Evolutionary conservation across 2,797 vertebrate species (phyloP).

Genomic region (Typhlichthys eigenmanni): DNA sequence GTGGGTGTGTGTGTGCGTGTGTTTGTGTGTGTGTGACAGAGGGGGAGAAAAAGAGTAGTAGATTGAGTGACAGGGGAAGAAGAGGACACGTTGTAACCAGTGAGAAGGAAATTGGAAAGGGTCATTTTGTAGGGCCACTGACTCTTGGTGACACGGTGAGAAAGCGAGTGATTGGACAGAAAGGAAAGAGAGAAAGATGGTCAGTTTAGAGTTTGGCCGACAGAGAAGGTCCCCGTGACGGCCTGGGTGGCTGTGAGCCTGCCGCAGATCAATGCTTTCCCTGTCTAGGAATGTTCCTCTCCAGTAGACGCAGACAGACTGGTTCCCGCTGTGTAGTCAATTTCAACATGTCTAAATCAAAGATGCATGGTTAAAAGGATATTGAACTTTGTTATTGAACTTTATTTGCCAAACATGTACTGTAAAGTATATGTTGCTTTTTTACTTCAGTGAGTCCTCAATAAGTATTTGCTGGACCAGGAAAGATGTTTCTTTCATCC

Average conservation of each 20-base stretch:
- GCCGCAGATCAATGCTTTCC: conserved; percentile 33
- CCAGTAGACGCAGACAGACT: conserved; percentile 3
- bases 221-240: conserved; percentile 31
- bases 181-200: not conserved
- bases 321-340: not conserved
- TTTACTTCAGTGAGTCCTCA: too few species aligned
- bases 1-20: conserved; percentile 6
- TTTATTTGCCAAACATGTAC: too few species aligned
- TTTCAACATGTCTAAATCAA: conserved; percentile 6
- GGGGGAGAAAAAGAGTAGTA: not conserved
- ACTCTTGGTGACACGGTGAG: conserved; percentile 16
- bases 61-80: conserved; percentile 16
- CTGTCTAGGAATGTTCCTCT: conserved; percentile 9
- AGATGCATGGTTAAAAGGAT: too few species aligned
- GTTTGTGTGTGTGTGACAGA: not conserved
- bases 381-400: too few species aligned
- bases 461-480: too few species aligned
- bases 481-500: too few species aligned
- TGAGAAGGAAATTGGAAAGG: conserved; percentile 33
- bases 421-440: too few species aligned
- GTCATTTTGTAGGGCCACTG: conserved; percentile 41
- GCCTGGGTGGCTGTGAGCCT: conserved; percentile 13
- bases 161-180: conserved; percentile 6
- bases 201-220: not conserved
- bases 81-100: conserved; percentile 29